Base-by-base conservation (phyloP, 2,113 vertebrate species). In the Sula dactylatra region DNA sequence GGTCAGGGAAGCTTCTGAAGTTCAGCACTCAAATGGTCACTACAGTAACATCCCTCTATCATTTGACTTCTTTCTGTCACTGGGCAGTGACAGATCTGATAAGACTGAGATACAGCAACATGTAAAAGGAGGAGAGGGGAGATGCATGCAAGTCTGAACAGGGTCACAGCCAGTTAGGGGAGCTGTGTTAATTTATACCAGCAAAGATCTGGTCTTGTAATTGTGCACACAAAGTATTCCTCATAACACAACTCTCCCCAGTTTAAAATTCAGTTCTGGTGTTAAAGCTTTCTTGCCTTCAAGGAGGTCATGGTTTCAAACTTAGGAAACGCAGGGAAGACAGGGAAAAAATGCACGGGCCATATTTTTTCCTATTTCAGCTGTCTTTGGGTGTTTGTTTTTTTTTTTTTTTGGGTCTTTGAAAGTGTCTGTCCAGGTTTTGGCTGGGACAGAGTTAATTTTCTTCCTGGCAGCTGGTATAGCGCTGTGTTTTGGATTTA, bases 261-360 rank as follows among this genome's bases (percentile, higher is more conserved):
- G 55, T 71, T 36, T 34, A 59, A 67, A 74, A 42, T 32, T n/a
- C 29, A 38, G 20, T 86, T 70, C 62, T 34, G 9, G 11, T 50
- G 11, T 42, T 69, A 71, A 71, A 89, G 31, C 7, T 2, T 22
- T 52, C 45, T 70, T 88, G 24, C 29, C 31, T 78, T 78, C 54
- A 73, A 62, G 21, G 10, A 77, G 50, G 38, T 54, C 64, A 64
- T 3, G 1, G 45, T 42, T 94, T 77, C 64, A 92, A 20, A 8
- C 10, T 88, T n/a, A 20, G 24, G 15, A 69, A 50, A 25, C 5
- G 0, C 1, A 1, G 5, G 2, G 16, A 11, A 58, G 16, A 34
- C 7, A 50, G 14, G 21, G 25, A 49, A 55, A 36, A 64, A 21
- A 77, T 38, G 17, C 13, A 62, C 8, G 2, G 13, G 19, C 15